Conservation (phyloP, 2,797 vertebrate species). For the Enoplosus armatus region DNA sequence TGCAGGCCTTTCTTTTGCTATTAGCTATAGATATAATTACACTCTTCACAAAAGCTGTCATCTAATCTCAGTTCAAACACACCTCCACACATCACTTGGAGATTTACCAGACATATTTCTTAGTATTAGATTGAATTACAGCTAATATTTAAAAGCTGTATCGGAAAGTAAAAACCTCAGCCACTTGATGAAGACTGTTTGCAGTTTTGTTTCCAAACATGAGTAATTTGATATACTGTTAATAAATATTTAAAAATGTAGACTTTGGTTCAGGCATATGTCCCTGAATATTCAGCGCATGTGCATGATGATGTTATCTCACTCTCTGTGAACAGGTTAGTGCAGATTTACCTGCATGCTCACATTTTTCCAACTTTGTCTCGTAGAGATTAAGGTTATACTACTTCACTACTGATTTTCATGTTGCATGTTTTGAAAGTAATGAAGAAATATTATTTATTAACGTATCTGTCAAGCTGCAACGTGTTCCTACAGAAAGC, state of each 20-base stretch:
- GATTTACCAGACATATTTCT: not conserved
- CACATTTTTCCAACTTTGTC: not conserved
- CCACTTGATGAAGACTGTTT: not conserved
- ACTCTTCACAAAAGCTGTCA: constrained; percentile 4
- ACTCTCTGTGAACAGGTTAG: not conserved
- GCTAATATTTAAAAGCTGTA: not conserved
- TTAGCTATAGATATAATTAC: constrained; percentile 17
- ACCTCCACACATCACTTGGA: constrained; percentile 13
- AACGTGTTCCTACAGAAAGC: not conserved
- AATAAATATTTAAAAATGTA: not conserved
- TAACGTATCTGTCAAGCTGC: not conserved
- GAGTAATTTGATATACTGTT: not conserved
- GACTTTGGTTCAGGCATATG: not conserved
- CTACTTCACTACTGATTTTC: not conserved
- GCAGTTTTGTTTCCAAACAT: not conserved
- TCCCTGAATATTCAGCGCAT: not conserved
- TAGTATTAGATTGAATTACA: constrained; percentile 20
- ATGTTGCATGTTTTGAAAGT: not conserved
- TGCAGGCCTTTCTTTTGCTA: not conserved
- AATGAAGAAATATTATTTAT: constrained; percentile 1
- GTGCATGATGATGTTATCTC: not conserved
- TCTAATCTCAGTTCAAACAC: constrained; percentile 17
- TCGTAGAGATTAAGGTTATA: not conserved
- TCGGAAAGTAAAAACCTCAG: not conserved
- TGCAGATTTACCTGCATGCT: not conserved